Evolutionary conservation across 2,113 vertebrate genomes (phyloP), one percentile per base, ranked within the genome.

Genomic region (Oostethus manadensis): DNA sequence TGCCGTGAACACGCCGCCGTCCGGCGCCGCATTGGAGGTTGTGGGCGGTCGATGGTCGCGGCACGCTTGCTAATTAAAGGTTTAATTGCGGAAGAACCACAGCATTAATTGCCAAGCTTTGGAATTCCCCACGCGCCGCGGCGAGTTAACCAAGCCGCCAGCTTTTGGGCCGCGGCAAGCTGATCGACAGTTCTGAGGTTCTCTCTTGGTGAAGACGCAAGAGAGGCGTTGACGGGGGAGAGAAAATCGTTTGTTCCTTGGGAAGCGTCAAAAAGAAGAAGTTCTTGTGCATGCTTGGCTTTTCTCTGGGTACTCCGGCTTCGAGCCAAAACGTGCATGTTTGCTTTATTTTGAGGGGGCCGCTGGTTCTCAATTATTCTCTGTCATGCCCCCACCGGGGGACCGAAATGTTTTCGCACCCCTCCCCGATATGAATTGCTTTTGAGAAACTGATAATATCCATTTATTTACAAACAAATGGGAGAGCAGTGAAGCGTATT

Each of bases 11-110:
- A 97, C 90, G 90, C 94, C 85, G 92, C 91, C 92, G 88, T 83
- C 86, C 85, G 42, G n/a, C 58, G 76, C 77, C 44, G 77, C 71
- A 79, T 60, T 64, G 14, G 66, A 66, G 83, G 76, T 64, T 68
- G 79, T 67, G 72, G 78, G 92, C 89, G 89, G 92, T 94, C 93
- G 93, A 95, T 97, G 89, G 91, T 88, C 87, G 88, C 93, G 89
- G 90, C 86, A 86, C 87, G 90, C 90, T 93, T 96, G 94, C 96
- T 99, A 98, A 99, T 98, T 97, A 96, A 93, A 92, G 89, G 92
- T 95, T 97, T 95, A 97, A 98, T 92, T 97, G 91, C 93, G 92
- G 90, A 92, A 87, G 89, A 94, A 91, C 86, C 83, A 86, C 90
- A 83, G 88, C 88, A 89, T 93, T 98, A 97, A 97, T 96, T 54